These are phyloP conservation scores for Porites lutea DNA, from an alignment of 64 coral and sea anemone genomes.

Conservation along the genomic window DNA sequence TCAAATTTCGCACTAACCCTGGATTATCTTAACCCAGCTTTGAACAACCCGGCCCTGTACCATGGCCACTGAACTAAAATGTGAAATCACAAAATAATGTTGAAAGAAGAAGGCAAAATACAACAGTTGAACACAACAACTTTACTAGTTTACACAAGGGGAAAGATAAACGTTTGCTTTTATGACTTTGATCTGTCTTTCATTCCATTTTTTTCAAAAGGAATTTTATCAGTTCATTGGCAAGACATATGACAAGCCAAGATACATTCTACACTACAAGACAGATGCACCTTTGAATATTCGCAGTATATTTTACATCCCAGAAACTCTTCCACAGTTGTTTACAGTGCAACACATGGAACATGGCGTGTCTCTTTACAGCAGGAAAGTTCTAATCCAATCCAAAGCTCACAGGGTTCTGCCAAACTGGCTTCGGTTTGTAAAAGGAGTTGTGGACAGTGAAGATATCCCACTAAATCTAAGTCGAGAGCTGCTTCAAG, in stretches of 20 bases:
- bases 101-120: too few relatives aligned
- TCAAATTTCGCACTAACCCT: too few relatives aligned
- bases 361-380: constrained; percentile 83
- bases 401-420: constrained; percentile 77
- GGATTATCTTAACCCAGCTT: too few relatives aligned
- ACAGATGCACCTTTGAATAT: constrained; percentile 97
- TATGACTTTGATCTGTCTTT: background rate
- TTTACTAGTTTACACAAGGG: too few relatives aligned
- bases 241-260: constrained; percentile 85
- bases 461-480: constrained; percentile 97
- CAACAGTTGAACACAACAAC: too few relatives aligned
- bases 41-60: too few relatives aligned
- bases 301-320: constrained; percentile 96
- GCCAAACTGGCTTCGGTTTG: constrained; percentile 93
- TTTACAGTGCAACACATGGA: constrained; percentile 77
- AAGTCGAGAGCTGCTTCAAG: constrained; percentile 93
- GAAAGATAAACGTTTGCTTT: too few relatives aligned
- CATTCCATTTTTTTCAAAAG: constrained; percentile 42
- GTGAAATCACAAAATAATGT: too few relatives aligned
- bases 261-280: constrained; percentile 96
- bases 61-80: too few relatives aligned
- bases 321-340: constrained; percentile 86
- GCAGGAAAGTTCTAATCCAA: constrained; percentile 91
- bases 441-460: constrained; percentile 93
- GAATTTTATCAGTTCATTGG: constrained; percentile 97